phyloP scores from a whole-genome alignment of 1,140 invertebrate genomes.

The Solenopsis invicta region DNA sequence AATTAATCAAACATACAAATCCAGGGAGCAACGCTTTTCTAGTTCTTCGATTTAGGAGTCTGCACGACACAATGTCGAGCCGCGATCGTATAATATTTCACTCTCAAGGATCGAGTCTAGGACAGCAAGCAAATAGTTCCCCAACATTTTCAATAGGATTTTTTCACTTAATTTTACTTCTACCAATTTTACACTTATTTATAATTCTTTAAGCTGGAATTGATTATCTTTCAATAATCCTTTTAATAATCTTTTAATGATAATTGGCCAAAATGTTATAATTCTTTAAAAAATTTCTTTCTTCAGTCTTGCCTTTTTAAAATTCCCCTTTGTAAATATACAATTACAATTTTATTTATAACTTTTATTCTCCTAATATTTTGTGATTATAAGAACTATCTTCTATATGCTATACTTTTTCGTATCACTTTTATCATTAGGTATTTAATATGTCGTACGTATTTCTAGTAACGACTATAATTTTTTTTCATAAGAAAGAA shows the following conservation, averaged over 20 bases:
- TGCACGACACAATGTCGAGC: neutral
- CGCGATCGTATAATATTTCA: slow-evolving; percentile 14
- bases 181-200: slow-evolving; percentile 1
- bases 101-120: slow-evolving; percentile 40
- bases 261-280: neutral
- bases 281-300: neutral
- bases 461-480: neutral
- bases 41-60: slow-evolving; percentile 55
- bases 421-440: slow-evolving; percentile 4
- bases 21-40: slow-evolving; percentile 30
- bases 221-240: neutral
- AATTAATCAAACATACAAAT: slow-evolving; percentile 66
- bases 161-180: neutral
- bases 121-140: neutral
- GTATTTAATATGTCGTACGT: neutral
- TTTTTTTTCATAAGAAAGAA: neutral
- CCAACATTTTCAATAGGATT: neutral
- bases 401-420: neutral
- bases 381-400: neutral
- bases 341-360: neutral
- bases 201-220: neutral
- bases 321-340: neutral
- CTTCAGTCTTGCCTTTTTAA: neutral
- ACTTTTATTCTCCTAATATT: neutral
- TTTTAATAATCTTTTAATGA: neutral